Evolutionary conservation across 1,140 invertebrate genomes (phyloP).

Genomic region (Drosophila kikkawai): DNA sequence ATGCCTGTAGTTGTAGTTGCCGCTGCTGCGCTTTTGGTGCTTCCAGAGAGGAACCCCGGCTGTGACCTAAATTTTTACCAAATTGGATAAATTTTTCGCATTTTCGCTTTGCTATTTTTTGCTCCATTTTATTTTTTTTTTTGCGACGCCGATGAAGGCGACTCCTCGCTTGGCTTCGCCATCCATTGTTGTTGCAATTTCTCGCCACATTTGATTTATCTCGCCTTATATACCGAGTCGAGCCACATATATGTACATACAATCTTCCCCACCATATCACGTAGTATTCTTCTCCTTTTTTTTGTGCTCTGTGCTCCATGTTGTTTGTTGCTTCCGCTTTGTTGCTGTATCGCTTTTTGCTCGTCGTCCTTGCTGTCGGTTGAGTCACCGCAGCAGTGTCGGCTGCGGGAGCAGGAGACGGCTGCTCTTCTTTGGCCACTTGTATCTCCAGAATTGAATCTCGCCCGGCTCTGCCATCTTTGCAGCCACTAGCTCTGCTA

Average conservation of each 20-base stretch:
- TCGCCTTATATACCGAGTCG: slow-evolving; percentile 70
- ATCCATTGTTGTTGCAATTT: slow-evolving; percentile 76
- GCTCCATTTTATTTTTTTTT: slow-evolving; percentile 29
- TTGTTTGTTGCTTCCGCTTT: slow-evolving; percentile 53
- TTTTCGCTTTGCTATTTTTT: slow-evolving; percentile 67
- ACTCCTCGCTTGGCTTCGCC: slow-evolving; percentile 47
- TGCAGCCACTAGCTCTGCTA: slow-evolving; percentile 41
- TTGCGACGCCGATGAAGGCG: slow-evolving; percentile 45
- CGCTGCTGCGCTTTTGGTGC: slow-evolving; percentile 73
- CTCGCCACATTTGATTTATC: slow-evolving; percentile 84
- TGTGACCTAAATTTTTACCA: slow-evolving; percentile 85
- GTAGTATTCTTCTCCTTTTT: slow-evolving; percentile 35
- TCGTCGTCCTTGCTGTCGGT: slow-evolving; percentile 29
- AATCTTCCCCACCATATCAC: slow-evolving; percentile 63
- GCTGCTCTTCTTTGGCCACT: slow-evolving; percentile 74
- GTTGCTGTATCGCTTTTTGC: slow-evolving; percentile 40
- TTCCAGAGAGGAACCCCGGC: slow-evolving; percentile 62
- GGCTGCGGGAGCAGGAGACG: slow-evolving; percentile 31
- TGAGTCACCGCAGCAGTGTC: slow-evolving; percentile 68
- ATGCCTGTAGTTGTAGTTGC: slow-evolving; percentile 43
- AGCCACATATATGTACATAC: slow-evolving; percentile 40
- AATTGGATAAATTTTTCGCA: slow-evolving; percentile 85
- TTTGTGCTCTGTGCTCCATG: slow-evolving; percentile 26
- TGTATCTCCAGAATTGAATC: slow-evolving; percentile 80
- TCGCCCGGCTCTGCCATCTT: slow-evolving; percentile 64